Base-by-base conservation (phyloP, 2,797 vertebrate genomes). In the Macroramphosus scolopax region DNA sequence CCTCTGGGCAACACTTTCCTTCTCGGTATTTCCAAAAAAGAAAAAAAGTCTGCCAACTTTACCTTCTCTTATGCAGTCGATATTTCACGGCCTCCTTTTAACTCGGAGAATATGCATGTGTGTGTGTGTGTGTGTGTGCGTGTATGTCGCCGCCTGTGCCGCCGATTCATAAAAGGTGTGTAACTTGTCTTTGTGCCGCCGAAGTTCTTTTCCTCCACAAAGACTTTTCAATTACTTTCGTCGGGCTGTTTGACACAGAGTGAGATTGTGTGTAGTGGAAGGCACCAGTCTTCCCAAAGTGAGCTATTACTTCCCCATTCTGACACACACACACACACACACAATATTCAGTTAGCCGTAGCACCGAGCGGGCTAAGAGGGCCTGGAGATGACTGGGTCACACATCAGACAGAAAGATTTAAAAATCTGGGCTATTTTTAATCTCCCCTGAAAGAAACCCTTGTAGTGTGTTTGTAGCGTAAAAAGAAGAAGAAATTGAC, bases 401-500 rank as follows among this genome's bases (percentile, higher is more conserved):
- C 36, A n/a, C 9, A 8, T 65, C 52, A 71, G 51, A 46, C 33
- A 36, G 52, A 65, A 37, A 68, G 47, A 52, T 41, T n/a, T n/a
- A n/a, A 53, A 53, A 7, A 43, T 17, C 42, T n/a, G 49, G 56
- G 75, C 73, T 58, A 53, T 17, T 57, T 48, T 57, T 37, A 53
- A 70, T 68, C 8, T 47, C 20, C 28, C 13, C 11, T 5, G n/a
- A 39, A 59, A 66, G n/a, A n/a, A n/a, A 50, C 10, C 1, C 47
- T 49, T 6, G 11, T 56, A 36, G 37, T 69, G 63, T 54, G 54
- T 68, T 77, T 69, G 43, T 63, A 48, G 63, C 31, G 80, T 56
- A 64, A n/a, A n/a, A n/a, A n/a, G n/a, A 37, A 63, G 42, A n/a
- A 56, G 62, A 78, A 63, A 70, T 49, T 54, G 56, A 63, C 68